Conservation (phyloP, 2,797 vertebrate genomes). For the Chaenodraco wilsoni region DNA sequence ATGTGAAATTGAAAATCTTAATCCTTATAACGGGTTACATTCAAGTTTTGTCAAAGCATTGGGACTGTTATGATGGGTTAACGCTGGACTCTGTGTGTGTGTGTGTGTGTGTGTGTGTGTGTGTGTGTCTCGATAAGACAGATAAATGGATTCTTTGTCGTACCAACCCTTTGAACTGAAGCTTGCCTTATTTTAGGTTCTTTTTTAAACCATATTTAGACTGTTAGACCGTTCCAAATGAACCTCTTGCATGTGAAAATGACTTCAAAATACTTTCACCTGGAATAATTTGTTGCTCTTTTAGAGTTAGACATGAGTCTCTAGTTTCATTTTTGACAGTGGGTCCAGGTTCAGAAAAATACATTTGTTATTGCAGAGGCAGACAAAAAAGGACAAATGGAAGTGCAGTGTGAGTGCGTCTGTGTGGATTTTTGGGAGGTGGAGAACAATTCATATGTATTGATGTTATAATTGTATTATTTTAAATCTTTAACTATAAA, state of each 20-base stretch:
- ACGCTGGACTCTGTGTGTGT: constrained; percentile 34
- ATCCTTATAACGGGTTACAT: constrained; percentile 22
- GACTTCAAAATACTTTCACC: constrained; percentile 70
- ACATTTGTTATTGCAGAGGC: constrained; percentile 63
- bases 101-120: constrained; percentile 8
- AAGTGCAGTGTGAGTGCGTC: constrained; percentile 60
- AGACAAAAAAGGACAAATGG: constrained; percentile 54
- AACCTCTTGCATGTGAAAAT: constrained; percentile 71
- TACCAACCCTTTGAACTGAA: constrained; percentile 63
- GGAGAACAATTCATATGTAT: constrained; percentile 74
- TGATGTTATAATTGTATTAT: constrained; percentile 82
- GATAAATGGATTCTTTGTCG: constrained; percentile 63
- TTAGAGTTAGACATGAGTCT: constrained; percentile 43
- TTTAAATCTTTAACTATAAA: constrained; percentile 85
- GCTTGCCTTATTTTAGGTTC: constrained; percentile 66
- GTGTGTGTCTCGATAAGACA: constrained; percentile 34
- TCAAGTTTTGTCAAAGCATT: constrained; percentile 34
- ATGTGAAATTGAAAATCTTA: constrained; percentile 51
- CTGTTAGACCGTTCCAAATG: constrained; percentile 62
- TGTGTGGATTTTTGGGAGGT: constrained; percentile 57
- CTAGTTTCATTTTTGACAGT: constrained; percentile 42
- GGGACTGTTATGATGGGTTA: constrained; percentile 45
- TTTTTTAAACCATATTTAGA: constrained; percentile 49
- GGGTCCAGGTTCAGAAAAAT: constrained; percentile 43
- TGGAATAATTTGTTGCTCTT: constrained; percentile 72